Conservation (phyloP, 2,888 invertebrate species). For the Protophormia terraenovae region DNA sequence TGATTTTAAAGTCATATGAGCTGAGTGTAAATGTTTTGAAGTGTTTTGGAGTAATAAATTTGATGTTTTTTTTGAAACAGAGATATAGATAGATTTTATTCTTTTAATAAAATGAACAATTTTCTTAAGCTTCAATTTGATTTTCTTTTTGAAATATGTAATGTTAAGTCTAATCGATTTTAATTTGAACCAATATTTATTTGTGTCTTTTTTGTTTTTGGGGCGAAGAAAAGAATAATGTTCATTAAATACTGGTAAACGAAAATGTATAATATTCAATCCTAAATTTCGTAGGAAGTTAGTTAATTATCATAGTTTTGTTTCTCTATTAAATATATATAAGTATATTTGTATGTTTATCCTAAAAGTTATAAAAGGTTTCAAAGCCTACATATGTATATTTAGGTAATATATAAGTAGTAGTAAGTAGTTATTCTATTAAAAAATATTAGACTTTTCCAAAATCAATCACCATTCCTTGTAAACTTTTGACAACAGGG, state of each 20-base stretch:
- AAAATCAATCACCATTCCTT: constrained; percentile 34
- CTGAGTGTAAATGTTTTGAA: constrained; percentile 12
- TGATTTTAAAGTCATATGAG: constrained; percentile 17
- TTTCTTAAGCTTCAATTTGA: constrained; percentile 73
- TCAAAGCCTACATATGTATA: constrained; percentile 45
- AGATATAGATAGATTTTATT: not conserved
- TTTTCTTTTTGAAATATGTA: constrained; percentile 2
- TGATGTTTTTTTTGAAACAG: constrained; percentile 18
- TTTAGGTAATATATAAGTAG: not conserved
- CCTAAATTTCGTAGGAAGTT: constrained; percentile 76
- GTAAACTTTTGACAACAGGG: constrained; percentile 22
- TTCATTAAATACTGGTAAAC: constrained; percentile 82
- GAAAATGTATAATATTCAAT: constrained; percentile 83
- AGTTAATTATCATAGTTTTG: constrained; percentile 61
- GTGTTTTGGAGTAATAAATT: constrained; percentile 28
- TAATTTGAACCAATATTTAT: not conserved
- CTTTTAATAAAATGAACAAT: constrained; percentile 74
- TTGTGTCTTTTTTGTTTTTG: constrained; percentile 32
- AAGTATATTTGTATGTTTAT: no score
- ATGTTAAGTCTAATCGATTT: not conserved
- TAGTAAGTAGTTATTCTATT: constrained; percentile 10
- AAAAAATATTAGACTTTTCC: not conserved
- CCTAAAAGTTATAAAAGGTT: constrained; percentile 12
- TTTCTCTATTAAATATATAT: no score
- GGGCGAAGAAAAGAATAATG: constrained; percentile 77